These are phyloP conservation scores for Nibea coibor DNA, from an alignment of 2,113 vertebrate species.

Conservation along the genomic window DNA sequence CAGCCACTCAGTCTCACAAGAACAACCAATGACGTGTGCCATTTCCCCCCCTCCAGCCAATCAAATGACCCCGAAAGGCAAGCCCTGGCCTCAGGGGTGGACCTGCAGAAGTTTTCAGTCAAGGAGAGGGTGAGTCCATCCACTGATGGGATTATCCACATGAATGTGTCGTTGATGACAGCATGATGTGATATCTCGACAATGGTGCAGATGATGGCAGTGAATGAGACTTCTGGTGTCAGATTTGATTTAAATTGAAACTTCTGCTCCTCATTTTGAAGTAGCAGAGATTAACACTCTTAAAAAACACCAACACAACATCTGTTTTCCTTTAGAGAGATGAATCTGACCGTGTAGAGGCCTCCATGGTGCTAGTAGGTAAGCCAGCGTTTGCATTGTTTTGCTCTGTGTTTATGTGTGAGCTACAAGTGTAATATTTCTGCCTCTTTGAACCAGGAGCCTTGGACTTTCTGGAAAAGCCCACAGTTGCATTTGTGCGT, in stretches of 20 bases:
- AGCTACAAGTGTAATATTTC: not conserved
- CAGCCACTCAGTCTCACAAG: not conserved
- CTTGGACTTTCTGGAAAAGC: slow-evolving; percentile 83
- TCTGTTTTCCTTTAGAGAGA: slow-evolving; percentile 71
- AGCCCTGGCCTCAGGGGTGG: slow-evolving; percentile 66
- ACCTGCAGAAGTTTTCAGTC: slow-evolving; percentile 79
- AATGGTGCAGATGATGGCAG: not conserved
- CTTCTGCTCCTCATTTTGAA: not conserved
- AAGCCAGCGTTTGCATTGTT: slow-evolving; percentile 56
- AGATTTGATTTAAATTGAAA: not conserved
- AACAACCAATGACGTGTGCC: not conserved
- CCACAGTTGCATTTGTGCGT: slow-evolving; percentile 87
- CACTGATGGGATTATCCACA: not conserved
- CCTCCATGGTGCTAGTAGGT: slow-evolving; percentile 91
- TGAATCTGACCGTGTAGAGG: slow-evolving; percentile 84
- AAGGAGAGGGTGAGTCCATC: slow-evolving; percentile 74
- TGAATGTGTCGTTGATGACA: not conserved
- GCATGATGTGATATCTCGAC: not conserved
- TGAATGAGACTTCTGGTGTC: not conserved
- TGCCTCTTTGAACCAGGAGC: slow-evolving; percentile 70
- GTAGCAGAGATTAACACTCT: not conserved
- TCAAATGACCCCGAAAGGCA: slow-evolving; percentile 75
- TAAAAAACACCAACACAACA: not conserved
- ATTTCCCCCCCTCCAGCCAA: slow-evolving; percentile 64
- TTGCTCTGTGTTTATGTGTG: not conserved